Evolutionary conservation across 2,888 invertebrate species (phyloP).

Genomic region (Cheilosia pagana): DNA sequence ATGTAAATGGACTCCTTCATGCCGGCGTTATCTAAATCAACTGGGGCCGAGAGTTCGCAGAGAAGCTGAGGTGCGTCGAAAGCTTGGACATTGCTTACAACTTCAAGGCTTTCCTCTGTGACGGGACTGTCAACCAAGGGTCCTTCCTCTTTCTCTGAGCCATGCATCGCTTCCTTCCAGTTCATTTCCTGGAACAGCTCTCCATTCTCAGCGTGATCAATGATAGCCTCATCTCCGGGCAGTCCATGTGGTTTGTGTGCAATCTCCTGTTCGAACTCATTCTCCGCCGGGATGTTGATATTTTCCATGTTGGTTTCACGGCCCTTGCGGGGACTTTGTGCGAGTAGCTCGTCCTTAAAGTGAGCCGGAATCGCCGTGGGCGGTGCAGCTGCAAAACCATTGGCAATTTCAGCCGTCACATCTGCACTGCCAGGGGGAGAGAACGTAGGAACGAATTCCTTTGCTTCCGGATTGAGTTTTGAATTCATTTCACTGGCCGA

Average conservation of each 20-base stretch:
- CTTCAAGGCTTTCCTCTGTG: constrained; percentile 58
- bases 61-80: constrained; percentile 26
- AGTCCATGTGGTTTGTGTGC: constrained; percentile 82
- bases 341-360: constrained; percentile 83
- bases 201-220: constrained; percentile 62
- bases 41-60: constrained; percentile 55
- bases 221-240: constrained; percentile 77
- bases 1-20: constrained; percentile 81
- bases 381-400: constrained; percentile 50
- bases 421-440: constrained; percentile 84
- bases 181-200: constrained; percentile 76
- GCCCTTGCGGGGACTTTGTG: constrained; percentile 90
- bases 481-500: constrained; percentile 86
- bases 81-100: constrained; percentile 39
- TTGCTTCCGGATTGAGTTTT: constrained; percentile 92
- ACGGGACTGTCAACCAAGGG: constrained; percentile 61
- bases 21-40: constrained; percentile 76
- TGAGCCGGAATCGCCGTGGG: constrained; percentile 56
- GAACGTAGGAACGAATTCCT: constrained; percentile 88
- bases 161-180: constrained; percentile 78
- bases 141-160: constrained; percentile 77
- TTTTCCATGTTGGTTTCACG: constrained; percentile 81
- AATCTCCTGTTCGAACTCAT: constrained; percentile 81
- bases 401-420: constrained; percentile 29
- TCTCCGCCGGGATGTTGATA: constrained; percentile 80